Evolutionary conservation across 2,797 vertebrate genomes (phyloP), one percentile per base, ranked within the genome.

Genomic region (Spheniscus humboldti): DNA sequence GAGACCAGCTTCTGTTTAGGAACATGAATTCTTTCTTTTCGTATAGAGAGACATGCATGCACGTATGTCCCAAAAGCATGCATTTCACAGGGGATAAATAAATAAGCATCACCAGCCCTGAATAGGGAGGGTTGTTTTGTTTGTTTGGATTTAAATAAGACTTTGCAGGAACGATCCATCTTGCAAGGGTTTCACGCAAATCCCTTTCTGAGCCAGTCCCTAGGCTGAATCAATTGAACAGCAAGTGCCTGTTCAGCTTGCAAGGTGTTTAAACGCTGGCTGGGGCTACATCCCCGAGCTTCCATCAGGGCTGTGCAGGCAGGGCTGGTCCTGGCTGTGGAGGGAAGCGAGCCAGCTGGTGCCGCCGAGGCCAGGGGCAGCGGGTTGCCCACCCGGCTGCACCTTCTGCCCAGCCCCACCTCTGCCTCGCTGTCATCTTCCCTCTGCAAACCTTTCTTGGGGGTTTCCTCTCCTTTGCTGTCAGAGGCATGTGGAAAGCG

Each of bases 341-440:
- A 22, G 43, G 25, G 69, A 30, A 35, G 55, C 3, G 2, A 57
- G 50, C 17, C n/a, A 4, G 13, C 52, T 8, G 39, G 45, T 47
- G n/a, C 71, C 11, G 7, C 53, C 2, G 1, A 35, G 7, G 30
- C 25, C 10, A 20, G 28, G n/a, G 52, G 19, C 66, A 13, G 31
- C 2, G n/a, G 28, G 39, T 20, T 30, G 27, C 53, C 39, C 48
- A 20, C 2, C 19, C 0, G 1, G 2, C 37, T 27, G 60, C 50
- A 31, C 22, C 52, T 66, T 31, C 63, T 48, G 18, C 81, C 45
- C 31, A 18, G 37, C 18, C 56, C 28, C 50, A 41, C 11, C 22
- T 68, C 43, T 37, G 53, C 50, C 35, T 47, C 5, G 0, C 55
- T 14, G 43, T 7, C 73, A 31, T 22, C 25, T 17, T 41, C 53